These are phyloP conservation scores for Rhinoderma darwinii DNA, from an alignment of 2,113 vertebrate genomes.

Conservation along the genomic window DNA sequence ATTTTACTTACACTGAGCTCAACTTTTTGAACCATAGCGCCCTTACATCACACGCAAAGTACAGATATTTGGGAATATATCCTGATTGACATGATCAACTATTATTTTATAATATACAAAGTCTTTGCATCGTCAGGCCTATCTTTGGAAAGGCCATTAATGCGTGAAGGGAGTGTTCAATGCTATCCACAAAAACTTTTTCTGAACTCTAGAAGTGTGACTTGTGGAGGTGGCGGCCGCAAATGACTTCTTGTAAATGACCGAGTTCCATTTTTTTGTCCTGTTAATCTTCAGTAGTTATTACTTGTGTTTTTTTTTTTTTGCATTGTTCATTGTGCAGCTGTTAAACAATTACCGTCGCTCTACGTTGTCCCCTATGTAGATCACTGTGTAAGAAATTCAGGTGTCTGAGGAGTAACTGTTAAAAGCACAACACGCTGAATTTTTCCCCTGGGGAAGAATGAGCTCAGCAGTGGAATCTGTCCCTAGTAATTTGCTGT, in stretches of 20 bases:
- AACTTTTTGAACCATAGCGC: not conserved
- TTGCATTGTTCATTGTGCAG: not conserved
- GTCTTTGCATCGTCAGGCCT: too few relatives aligned
- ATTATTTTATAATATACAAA: too few relatives aligned
- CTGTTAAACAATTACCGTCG: slow-evolving; percentile 47
- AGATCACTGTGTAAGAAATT: slow-evolving; percentile 41
- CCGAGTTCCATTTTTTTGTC: not conserved
- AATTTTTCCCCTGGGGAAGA: slow-evolving; percentile 40
- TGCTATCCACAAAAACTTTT: not conserved
- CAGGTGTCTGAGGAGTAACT: slow-evolving; percentile 56
- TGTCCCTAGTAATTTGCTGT: slow-evolving; percentile 57
- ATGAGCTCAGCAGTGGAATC: slow-evolving; percentile 55
- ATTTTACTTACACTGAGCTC: not conserved
- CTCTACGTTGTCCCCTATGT: slow-evolving; percentile 3
- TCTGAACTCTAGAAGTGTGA: not conserved
- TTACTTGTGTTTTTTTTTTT: not conserved
- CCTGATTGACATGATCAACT: too few relatives aligned
- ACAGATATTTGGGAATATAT: too few relatives aligned
- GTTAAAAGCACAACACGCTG: slow-evolving; percentile 55
- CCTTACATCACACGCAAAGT: not conserved
- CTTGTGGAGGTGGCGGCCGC: not conserved
- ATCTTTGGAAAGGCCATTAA: too few relatives aligned
- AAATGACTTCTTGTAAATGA: not conserved
- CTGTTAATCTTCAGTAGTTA: not conserved
- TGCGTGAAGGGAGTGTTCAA: too few relatives aligned